phyloP scores from a whole-genome alignment of 2,797 vertebrate genomes.

The Eulemur rubriventer region DNA sequence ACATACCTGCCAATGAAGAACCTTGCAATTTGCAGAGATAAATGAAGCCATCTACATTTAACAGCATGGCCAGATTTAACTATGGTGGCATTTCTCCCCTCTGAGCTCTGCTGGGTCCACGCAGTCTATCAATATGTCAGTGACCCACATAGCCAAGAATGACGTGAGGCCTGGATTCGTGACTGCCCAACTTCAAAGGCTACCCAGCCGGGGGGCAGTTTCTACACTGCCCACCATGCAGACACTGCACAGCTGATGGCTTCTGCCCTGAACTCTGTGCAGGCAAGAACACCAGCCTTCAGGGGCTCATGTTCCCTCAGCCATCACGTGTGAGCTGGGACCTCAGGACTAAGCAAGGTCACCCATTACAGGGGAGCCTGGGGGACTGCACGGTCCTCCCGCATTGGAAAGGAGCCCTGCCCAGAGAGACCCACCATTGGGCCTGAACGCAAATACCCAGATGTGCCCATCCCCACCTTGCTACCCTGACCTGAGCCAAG shows the following conservation, averaged over 20 bases:
- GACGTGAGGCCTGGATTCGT: background rate
- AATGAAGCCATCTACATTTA: background rate
- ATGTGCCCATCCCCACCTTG: background rate
- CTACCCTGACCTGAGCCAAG: too few relatives aligned
- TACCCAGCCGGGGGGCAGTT: background rate
- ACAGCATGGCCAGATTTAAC: background rate
- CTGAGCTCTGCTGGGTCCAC: background rate
- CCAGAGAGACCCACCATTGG: background rate
- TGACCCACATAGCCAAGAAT: background rate
- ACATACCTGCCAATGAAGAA: background rate
- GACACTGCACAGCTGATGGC: background rate
- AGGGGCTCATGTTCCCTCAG: background rate
- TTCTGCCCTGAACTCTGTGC: background rate
- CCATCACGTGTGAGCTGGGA: background rate
- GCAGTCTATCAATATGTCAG: background rate
- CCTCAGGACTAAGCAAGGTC: background rate
- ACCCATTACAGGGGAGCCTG: background rate
- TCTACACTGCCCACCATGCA: fast-evolving
- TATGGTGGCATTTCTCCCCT: background rate
- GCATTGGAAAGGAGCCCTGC: background rate
- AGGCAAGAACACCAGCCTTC: background rate
- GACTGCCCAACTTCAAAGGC: background rate
- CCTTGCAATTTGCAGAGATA: background rate
- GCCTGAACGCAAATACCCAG: background rate
- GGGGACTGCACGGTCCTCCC: fast-evolving